Percentiles rank a stretch among this genome's conserved stretches.
Conservation (phyloP, 2,113 vertebrate genomes). For the Panthera tigris region DNA sequence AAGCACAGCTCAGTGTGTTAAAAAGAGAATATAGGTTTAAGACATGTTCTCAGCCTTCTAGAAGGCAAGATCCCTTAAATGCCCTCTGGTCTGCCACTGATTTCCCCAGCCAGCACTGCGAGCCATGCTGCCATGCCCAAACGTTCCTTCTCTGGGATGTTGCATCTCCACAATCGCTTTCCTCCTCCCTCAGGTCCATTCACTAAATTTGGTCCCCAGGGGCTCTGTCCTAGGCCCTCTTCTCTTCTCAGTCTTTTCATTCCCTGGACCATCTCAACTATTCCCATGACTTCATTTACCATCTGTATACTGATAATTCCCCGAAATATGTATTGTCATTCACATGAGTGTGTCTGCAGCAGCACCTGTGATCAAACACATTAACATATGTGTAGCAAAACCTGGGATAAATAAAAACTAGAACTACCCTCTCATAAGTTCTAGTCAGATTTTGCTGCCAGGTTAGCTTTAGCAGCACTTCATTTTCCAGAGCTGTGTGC, state of each 20-base stretch:
- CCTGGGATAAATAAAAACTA: not conserved
- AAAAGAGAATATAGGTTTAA: not conserved
- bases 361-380: not conserved
- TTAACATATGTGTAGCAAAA: not conserved
- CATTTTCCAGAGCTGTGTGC: not conserved
- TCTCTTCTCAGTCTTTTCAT: not conserved
- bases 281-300: not conserved
- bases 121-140: not conserved
- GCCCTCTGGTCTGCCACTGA: not conserved
- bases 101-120: not conserved
- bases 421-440: not conserved
- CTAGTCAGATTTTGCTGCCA: slow-evolving; percentile 24
- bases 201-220: not conserved
- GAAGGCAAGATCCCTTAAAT: not conserved
- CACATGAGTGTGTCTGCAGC: not conserved
- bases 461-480: not conserved
- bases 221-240: not conserved
- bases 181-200: not conserved
- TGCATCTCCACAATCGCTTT: not conserved
- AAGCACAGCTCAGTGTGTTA: not conserved
- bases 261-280: not conserved
- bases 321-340: not conserved
- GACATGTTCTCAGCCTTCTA: not conserved
- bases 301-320: not conserved
- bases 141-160: not conserved